Evolutionary conservation across 2,888 invertebrate species (phyloP), one percentile per base, ranked within the genome.

Genomic region (Netelia melanura): DNA sequence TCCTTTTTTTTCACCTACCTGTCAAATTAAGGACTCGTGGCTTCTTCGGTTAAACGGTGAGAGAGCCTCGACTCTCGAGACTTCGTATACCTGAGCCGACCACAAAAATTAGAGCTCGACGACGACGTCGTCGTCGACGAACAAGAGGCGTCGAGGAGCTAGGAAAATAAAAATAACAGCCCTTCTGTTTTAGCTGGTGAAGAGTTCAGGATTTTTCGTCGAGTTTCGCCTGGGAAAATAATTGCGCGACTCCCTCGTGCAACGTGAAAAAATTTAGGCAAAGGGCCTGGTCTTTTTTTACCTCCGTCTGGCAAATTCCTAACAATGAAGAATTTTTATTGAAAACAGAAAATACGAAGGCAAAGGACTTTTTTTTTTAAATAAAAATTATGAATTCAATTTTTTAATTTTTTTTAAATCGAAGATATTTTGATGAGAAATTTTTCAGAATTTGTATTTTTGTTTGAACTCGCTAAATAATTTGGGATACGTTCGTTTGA

Each of bases 131-230:
- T 30, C 30, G 30, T 3, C 30, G 30, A 30, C 17, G 52, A 52
- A 14, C 30, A 43, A 65, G 64, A 58, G 71, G 61, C 67, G 70
- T 75, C 70, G 64, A 71, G 11, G 78, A 86, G 81, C 79, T 74
- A 83, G 61, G 72, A 85, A 87, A 87, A 86, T 78, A 70, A 81
- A 81, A 81, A 81, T 78, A 84, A 78, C 74, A 81, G 25, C 25
- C 44, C 17, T 14, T 62, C 70, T 70, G 76, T 58, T 61, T 30
- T 30, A 10, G 44, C 58, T 77, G 65, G 58, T 65, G 71, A 58
- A 17, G 14, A 38, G 61, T 61, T 25, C 10, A 43, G 23, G 23
- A 11, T 54, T 54, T 64, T 21, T 70, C 44, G 64, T 25, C 54
- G n/a, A 65, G 65, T 68, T 61, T 68, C 38, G n/a, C 25, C 56